phyloP scores from a whole-genome alignment of 2,888 invertebrate genomes.

The Drosophila putrida region DNA sequence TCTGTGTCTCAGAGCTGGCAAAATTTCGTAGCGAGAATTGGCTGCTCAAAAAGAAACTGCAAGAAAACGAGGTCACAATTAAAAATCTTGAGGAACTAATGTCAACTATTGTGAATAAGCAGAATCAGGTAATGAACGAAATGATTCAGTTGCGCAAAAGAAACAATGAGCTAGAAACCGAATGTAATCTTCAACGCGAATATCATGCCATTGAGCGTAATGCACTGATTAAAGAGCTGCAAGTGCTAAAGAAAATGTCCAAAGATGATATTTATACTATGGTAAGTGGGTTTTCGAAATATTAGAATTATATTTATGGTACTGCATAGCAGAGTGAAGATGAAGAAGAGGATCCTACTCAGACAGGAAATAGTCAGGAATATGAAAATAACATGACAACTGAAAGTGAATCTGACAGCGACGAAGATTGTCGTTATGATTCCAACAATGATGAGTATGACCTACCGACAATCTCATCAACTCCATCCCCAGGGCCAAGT shows the following conservation, averaged over 20 bases:
- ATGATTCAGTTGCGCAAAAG: constrained; percentile 72
- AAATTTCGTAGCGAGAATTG: constrained; percentile 79
- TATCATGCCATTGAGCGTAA: constrained; percentile 80
- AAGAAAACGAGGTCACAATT: constrained; percentile 68
- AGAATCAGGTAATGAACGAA: constrained; percentile 77
- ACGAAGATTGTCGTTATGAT: constrained; percentile 13
- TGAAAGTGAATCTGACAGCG: constrained; percentile 7
- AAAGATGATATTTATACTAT: constrained; percentile 34
- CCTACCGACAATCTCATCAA: constrained; percentile 3
- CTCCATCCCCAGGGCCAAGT: background rate
- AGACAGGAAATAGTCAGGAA: constrained; percentile 8
- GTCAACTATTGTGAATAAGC: constrained; percentile 78
- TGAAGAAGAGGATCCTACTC: background rate
- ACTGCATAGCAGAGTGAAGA: background rate
- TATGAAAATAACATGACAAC: background rate
- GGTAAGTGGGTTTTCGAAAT: constrained; percentile 10
- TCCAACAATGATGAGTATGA: constrained; percentile 15
- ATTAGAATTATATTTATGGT: background rate
- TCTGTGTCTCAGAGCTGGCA: constrained; percentile 77
- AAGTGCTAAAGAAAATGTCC: constrained; percentile 61
- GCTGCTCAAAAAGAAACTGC: constrained; percentile 74
- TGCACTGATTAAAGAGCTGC: constrained; percentile 72
- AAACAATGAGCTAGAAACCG: constrained; percentile 70
- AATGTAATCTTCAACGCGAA: constrained; percentile 79
- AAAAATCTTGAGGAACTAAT: constrained; percentile 81